Base-by-base conservation (phyloP, 2,888 invertebrate species). In the Anagyrus pseudococci region DNA sequence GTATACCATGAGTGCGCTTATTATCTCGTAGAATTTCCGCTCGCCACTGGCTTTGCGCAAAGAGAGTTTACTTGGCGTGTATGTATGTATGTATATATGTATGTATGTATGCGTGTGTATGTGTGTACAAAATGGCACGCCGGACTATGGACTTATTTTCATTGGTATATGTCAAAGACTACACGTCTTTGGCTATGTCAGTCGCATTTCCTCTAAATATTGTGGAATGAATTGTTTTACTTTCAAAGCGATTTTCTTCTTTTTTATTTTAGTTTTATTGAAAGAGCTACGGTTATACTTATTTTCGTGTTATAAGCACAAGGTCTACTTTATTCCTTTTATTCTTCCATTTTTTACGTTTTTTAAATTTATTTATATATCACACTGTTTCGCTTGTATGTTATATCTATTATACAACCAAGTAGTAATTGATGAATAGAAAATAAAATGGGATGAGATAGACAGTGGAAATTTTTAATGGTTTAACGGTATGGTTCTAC, bases 321-420 rank as follows among this genome's bases (percentile, higher is more conserved):
- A 37, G 33, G 33, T 37, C 91, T 10, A 91, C 91, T 50, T 92
- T 92, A 20, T 43, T 22, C 25, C 82, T 68, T 56, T 57, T 46
- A 41, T 62, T 50, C 62, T 58, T 29, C 10, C 10, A 7, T 29
- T 29, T 29, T 29, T 29, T 7, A 7, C 10, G 29, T 29, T 7
- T 29, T 37, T 37, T 37, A 13, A 13, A 13, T 8, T 37, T 37
- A 2, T 37, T 37, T 37, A 4, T n/a, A n/a, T n/a, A n/a, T n/a
- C n/a, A n/a, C n/a, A n/a, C n/a, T n/a, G n/a, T n/a, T n/a, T n/a
- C n/a, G n/a, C n/a, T n/a, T n/a, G n/a, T n/a, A n/a, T n/a, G n/a
- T n/a, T n/a, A n/a, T n/a, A n/a, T n/a, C n/a, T n/a, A n/a, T n/a
- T n/a, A n/a, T n/a, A n/a, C n/a, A n/a, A n/a, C n/a, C n/a, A n/a